Percentiles rank a stretch among this genome's conserved stretches.
phyloP scores from a whole-genome alignment of 2,888 invertebrate genomes.

The Epiblema foenella region DNA sequence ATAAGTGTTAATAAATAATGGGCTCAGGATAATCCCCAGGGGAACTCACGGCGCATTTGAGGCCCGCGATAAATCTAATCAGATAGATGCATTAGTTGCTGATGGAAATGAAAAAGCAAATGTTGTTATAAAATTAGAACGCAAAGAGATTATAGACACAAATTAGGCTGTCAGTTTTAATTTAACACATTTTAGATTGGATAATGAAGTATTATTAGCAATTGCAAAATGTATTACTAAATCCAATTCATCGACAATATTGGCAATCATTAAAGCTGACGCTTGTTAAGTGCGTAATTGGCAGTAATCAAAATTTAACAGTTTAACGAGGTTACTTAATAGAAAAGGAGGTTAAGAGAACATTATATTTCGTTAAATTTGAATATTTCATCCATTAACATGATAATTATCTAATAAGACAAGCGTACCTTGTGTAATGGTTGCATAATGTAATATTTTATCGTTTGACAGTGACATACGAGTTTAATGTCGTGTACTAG shows the following conservation, averaged over 20 bases:
- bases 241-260: constrained; percentile 36
- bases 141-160: constrained; percentile 13
- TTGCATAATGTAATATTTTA: constrained; percentile 38
- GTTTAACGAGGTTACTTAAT: constrained; percentile 30
- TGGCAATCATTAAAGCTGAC: constrained; percentile 32
- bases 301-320: constrained; percentile 33
- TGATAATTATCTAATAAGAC: constrained; percentile 35
- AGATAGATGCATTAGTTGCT: constrained; percentile 31
- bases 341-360: constrained; percentile 39
- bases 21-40: constrained; percentile 33
- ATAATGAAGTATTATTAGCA: constrained; percentile 29
- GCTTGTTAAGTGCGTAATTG: constrained; percentile 36
- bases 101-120: constrained; percentile 29
- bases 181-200: constrained; percentile 15
- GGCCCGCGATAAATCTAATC: constrained; percentile 33
- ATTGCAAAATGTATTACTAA: constrained; percentile 30
- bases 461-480: constrained; percentile 34
- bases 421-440: constrained; percentile 27
- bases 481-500: constrained; percentile 21
- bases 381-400: constrained; percentile 35
- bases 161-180: constrained; percentile 23
- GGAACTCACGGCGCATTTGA: constrained; percentile 20
- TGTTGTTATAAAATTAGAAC: constrained; percentile 16
- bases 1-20: constrained; percentile 41
- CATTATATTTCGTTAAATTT: constrained; percentile 33